These are phyloP conservation scores for Slavum lentiscoides DNA, from an alignment of 2,888 invertebrate genomes.

Conservation along the genomic window DNA sequence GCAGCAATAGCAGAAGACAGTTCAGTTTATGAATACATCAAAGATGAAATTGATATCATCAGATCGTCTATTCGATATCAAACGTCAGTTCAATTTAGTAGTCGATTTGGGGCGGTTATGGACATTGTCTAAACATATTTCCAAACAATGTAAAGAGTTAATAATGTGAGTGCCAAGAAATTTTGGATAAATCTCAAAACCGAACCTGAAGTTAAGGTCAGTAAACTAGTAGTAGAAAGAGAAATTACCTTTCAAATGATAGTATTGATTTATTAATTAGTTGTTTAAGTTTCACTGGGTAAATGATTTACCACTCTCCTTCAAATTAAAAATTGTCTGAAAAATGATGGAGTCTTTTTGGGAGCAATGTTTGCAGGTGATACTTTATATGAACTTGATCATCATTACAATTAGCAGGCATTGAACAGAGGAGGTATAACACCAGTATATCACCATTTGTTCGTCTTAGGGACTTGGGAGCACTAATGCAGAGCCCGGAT, in stretches of 20 bases:
- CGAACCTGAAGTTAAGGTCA: conserved; percentile 67
- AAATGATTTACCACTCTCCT: conserved; percentile 90
- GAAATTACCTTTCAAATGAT: conserved; percentile 68
- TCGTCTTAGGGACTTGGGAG: conserved; percentile 82
- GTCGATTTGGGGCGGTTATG: conserved; percentile 88
- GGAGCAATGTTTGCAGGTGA: conserved; percentile 95
- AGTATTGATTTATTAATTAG: conserved; percentile 87
- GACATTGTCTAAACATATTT: conserved; percentile 83
- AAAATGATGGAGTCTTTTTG: conserved; percentile 90
- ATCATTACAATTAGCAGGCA: conserved; percentile 89
- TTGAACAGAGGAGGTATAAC: conserved; percentile 83
- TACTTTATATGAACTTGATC: conserved; percentile 89
- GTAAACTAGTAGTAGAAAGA: conserved; percentile 75
- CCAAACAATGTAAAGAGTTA: conserved; percentile 76
- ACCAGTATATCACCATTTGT: conserved; percentile 90
- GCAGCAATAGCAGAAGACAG: conserved; percentile 77
- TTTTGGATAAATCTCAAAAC: conserved; percentile 73
- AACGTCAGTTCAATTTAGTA: conserved; percentile 79
- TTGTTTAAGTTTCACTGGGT: conserved; percentile 93
- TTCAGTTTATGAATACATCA: conserved; percentile 82
- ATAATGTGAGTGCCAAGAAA: conserved; percentile 75
- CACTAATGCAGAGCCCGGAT: conserved; percentile 81
- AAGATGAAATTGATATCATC: conserved; percentile 85
- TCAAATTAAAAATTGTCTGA: conserved; percentile 71
- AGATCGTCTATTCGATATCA: conserved; percentile 92